Conservation (phyloP, 2,797 vertebrate species). For the Lepilemur ruficaudatus region DNA sequence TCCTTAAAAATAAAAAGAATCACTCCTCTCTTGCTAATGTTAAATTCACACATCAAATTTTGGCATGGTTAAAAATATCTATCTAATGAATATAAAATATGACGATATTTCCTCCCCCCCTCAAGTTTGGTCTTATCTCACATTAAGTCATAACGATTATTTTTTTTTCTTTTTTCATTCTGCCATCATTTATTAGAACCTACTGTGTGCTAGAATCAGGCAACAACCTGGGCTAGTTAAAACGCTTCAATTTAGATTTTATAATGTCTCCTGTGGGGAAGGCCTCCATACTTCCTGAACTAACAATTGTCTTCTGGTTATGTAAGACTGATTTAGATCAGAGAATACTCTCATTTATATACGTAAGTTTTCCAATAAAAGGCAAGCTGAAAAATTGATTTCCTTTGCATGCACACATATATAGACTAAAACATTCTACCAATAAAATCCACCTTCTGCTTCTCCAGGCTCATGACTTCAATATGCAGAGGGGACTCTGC, state of each 20-base stretch:
- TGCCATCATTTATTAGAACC: neutral
- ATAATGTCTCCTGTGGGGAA: neutral
- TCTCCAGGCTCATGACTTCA: constrained; percentile 13
- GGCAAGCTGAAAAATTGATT: constrained; percentile 55
- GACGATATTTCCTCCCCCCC: neutral
- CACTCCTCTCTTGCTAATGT: neutral
- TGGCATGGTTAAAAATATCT: constrained; percentile 56
- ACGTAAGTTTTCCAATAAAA: constrained; percentile 52
- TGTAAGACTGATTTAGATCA: constrained; percentile 54
- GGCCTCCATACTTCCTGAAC: neutral
- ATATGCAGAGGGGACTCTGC: neutral
- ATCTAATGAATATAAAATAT: constrained; percentile 47
- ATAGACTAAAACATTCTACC: constrained; percentile 49
- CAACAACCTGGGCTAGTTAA: neutral
- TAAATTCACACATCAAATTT: constrained; percentile 57
- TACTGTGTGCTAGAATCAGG: neutral
- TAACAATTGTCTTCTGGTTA: constrained; percentile 35
- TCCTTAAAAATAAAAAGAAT: constrained; percentile 54
- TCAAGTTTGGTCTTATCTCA: neutral
- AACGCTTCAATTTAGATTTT: neutral
- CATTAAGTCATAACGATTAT: neutral
- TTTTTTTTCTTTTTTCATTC: neutral
- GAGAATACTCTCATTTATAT: constrained; percentile 56
- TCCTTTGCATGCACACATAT: neutral
- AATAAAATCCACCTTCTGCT: constrained; percentile 60